Evolutionary conservation across 2,113 vertebrate species (phyloP).

Genomic region (Balaeniceps rex): DNA sequence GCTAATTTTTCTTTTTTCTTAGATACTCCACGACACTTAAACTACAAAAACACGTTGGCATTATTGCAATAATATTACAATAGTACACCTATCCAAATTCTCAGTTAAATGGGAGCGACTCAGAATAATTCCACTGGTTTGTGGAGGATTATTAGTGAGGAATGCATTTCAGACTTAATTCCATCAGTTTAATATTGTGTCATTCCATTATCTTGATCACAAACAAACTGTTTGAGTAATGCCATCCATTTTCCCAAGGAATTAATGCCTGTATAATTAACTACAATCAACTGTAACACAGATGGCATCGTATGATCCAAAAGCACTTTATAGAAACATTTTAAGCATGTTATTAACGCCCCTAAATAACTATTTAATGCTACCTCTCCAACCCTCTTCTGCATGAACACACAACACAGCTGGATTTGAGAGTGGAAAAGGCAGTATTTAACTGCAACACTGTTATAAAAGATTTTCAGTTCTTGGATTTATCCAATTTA

Average conservation of each 20-base stretch:
- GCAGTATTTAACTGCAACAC: neutral
- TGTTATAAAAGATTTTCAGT: neutral
- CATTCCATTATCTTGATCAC: neutral
- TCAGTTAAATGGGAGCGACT: neutral
- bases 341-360: constrained; percentile 44
- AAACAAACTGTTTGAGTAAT: neutral
- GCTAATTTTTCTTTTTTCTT: neutral
- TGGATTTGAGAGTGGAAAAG: constrained; percentile 8
- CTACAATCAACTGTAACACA: constrained; percentile 47
- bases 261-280: constrained; percentile 43
- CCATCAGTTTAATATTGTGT: neutral
- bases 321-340: constrained; percentile 1
- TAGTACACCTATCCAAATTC: neutral
- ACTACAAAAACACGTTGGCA: neutral
- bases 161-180: neutral
- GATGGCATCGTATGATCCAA: constrained; percentile 27
- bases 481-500: constrained; percentile 19
- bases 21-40: neutral
- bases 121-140: neutral
- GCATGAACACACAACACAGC: constrained; percentile 55
- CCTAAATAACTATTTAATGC: constrained; percentile 36
- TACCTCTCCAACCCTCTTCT: neutral
- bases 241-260: constrained; percentile 1
- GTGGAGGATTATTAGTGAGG: neutral
- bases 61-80: neutral